Base-by-base conservation (phyloP, 2,888 invertebrate genomes). In the Drosophila stalkeri region DNA sequence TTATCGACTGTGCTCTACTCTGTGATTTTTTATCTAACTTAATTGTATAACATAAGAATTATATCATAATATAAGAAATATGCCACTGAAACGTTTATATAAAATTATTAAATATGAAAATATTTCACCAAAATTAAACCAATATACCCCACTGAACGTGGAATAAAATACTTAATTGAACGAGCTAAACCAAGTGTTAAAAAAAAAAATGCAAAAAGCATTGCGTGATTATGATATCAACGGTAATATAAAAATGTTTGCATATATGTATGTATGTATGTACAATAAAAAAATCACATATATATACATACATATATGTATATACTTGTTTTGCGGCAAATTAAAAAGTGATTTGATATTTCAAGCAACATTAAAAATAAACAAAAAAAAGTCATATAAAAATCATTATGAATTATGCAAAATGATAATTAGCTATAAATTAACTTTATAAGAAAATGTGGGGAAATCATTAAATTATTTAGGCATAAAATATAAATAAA, bases 401-500 rank as follows among this genome's bases (percentile, higher is more conserved):
- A 54, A 31, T 18, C 55, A 55, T 27, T 12, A 52, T 52, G 20
- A 46, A 35, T 59, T 46, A 67, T 67, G 49, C 14, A 67, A 37
- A 41, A 44, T n/a, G 41, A 3, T 37, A 51, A 66, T 66, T 56
- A 20, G 43, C 9, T n/a, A 27, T 1, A 27, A 66, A 49, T 31
- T 51, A 18, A 6, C 20, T 31, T 37, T 31, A 37, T 20, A 63
- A 7, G 27, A 11, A 57, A 44, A 23, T 41, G 35, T 39, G n/a
- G 14, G 5, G 6, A 47, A 54, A 35, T 18, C 35, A 14, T 46
- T 12, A 9, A 65, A 31, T 23, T 65, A 18, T 27, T 41, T 9
- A 8, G 14, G 2, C 14, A 37, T 18, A 8, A 37, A 47, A 37
- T 44, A 37, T n/a, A 8, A 37, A 37, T 37, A 14, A 14, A 18